A percentile compares a stretch with the other conserved stretches of the same genome.
Conservation (phyloP, 2,888 invertebrate species). For the Epinotia ramella region DNA sequence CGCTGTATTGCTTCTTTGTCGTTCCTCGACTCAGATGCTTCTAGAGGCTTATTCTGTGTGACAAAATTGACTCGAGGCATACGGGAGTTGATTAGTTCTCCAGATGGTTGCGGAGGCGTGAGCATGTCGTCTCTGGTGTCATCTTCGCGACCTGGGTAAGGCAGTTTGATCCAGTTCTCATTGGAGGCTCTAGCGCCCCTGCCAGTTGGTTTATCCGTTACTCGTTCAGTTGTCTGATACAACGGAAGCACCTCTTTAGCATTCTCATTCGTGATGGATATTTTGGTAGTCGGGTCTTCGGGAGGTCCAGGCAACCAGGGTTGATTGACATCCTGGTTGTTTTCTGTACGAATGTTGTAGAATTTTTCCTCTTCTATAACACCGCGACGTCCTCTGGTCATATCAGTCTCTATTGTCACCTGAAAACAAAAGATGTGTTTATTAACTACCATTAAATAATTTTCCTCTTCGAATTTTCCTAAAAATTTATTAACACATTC, state of each 20-base stretch:
- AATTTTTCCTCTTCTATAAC: constrained; percentile 81
- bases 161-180: constrained; percentile 87
- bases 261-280: constrained; percentile 70
- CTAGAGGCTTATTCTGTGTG: constrained; percentile 85
- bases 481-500: background rate
- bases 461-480: background rate
- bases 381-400: constrained; percentile 72
- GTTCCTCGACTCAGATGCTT: constrained; percentile 80
- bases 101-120: constrained; percentile 82
- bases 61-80: constrained; percentile 89
- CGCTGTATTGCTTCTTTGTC: constrained; percentile 80
- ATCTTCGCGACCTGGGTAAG: constrained; percentile 76
- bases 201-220: constrained; percentile 83
- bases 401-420: constrained; percentile 63
- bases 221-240: constrained; percentile 76
- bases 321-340: constrained; percentile 57
- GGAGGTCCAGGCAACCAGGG: constrained; percentile 80
- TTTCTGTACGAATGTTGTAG: constrained; percentile 70
- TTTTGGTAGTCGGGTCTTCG: constrained; percentile 75
- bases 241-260: constrained; percentile 64
- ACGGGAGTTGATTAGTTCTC: constrained; percentile 84
- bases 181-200: constrained; percentile 86
- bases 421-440: constrained; percentile 50
- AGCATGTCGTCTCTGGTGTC: constrained; percentile 73
- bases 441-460: background rate